Evolutionary conservation across 2,113 vertebrate species (phyloP), one percentile per base, ranked within the genome.

Genomic region (Todiramphus saurophagus): DNA sequence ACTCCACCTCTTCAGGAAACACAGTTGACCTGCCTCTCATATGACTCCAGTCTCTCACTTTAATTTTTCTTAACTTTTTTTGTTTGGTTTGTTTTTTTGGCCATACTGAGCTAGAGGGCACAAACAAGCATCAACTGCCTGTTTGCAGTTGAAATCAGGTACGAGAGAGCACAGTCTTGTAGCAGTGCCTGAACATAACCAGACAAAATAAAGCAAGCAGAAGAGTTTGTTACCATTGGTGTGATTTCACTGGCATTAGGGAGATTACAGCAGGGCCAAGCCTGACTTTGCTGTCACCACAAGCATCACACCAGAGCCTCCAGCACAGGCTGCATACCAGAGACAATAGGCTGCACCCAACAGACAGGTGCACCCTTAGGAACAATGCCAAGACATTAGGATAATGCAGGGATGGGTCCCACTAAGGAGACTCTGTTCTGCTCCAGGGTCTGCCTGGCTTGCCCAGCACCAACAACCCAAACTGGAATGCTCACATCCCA

Each of bases 141-240:
- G 50, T 33, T 43, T 58, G 55, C 59, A 41, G 41, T 41, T 94
- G 76, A 62, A 51, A 39, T 33, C 20, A 16, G 31, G 17, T 18
- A 11, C 10, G 53, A 46, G 31, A 74, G 12, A 1, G 0, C 9
- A 11, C 0, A 1, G 50, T 11, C 70, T 23, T 16, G 1, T 4
- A 44, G 59, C 20, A 21, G 20, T 7, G 11, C 12, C 0, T 0
- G 51, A 83, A 55, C 10, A 66, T 5, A 82, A 37, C 11, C 30
- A 20, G 75, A 2, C 11, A 23, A 55, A 83, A 50, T 3, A 25
- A 48, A 83, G 10, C 41, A 17, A 53, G 25, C 30, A 33, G 73
- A 39, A 46, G 11, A 46, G 66, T 41, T 4, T 5, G 16, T 41
- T 4, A 11, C 20, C 44, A 23, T 11, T 12, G 4, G 12, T 2